Percentiles rank a stretch among this genome's conserved stretches.
Conservation (phyloP, 2,797 vertebrate genomes). For the Gastrophryne carolinensis region DNA sequence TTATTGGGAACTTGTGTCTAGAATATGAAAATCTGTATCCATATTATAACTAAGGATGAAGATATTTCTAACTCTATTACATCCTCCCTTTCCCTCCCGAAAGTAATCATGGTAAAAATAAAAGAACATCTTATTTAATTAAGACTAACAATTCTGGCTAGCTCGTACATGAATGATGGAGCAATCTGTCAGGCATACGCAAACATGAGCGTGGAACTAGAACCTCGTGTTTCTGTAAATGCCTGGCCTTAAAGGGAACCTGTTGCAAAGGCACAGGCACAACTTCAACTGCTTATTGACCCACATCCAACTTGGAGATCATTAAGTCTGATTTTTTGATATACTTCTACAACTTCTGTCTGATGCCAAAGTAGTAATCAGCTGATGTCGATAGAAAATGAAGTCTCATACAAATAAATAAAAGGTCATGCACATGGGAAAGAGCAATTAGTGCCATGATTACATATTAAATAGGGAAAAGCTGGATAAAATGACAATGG, state of each 20-base stretch:
- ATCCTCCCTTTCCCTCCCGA: neutral
- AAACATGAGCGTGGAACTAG: neutral
- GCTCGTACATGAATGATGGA: slow-evolving; percentile 16
- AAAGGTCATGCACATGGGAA: too few species aligned
- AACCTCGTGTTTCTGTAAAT: neutral
- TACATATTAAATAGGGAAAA: too few species aligned
- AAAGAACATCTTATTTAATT: slow-evolving; percentile 29
- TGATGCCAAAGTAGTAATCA: too few species aligned
- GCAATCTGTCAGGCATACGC: slow-evolving; percentile 18
- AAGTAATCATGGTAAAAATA: slow-evolving; percentile 20
- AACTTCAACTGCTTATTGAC: too few species aligned
- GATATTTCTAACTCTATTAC: slow-evolving; percentile 28
- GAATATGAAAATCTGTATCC: neutral
- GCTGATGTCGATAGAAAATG: too few species aligned
- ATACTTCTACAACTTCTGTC: too few species aligned
- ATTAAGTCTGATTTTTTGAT: too few species aligned
- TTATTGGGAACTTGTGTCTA: neutral
- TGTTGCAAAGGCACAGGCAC: too few species aligned
- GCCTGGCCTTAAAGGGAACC: neutral
- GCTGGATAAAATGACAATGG: too few species aligned
- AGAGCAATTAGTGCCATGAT: too few species aligned
- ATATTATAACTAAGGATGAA: slow-evolving; percentile 1
- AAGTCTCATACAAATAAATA: too few species aligned
- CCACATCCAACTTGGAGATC: too few species aligned
- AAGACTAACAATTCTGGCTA: slow-evolving; percentile 11